phyloP scores from a whole-genome alignment of 1,140 invertebrate species.

The Pseudomyrmex pallidus region DNA sequence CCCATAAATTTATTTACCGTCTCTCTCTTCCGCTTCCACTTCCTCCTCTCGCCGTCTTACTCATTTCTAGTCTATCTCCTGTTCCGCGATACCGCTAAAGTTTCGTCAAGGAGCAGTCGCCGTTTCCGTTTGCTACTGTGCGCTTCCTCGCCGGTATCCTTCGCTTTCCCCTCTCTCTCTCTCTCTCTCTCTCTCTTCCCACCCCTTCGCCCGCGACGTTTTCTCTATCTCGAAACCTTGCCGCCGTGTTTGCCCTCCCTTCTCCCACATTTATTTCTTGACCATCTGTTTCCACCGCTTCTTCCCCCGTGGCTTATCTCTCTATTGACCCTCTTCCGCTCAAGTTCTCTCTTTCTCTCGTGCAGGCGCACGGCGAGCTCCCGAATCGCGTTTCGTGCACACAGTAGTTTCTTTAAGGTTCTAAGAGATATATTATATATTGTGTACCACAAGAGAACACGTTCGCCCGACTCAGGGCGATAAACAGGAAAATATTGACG shows the following conservation, averaged over 20 bases:
- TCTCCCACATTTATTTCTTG: slow-evolving; percentile 42
- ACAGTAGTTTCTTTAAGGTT: slow-evolving; percentile 38
- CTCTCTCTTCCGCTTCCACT: background rate
- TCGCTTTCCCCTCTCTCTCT: slow-evolving; percentile 8
- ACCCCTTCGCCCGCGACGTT: too few species aligned
- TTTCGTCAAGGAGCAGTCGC: slow-evolving; percentile 78
- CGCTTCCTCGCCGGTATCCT: slow-evolving; percentile 45
- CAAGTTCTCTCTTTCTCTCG: background rate
- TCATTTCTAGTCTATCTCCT: slow-evolving; percentile 42
- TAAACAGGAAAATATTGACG: slow-evolving; percentile 60
- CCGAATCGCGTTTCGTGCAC: background rate
- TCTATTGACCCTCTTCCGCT: slow-evolving; percentile 30
- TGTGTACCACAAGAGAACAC: background rate
- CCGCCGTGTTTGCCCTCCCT: too few species aligned
- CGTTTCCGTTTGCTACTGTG: slow-evolving; percentile 59
- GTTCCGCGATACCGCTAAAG: slow-evolving; percentile 76
- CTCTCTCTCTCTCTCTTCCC: slow-evolving; percentile 22
- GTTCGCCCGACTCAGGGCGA: slow-evolving; percentile 17
- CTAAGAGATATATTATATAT: slow-evolving; percentile 45
- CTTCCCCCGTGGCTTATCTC: slow-evolving; percentile 52
- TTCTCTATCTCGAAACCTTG: slow-evolving; percentile 19
- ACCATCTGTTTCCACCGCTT: slow-evolving; percentile 54
- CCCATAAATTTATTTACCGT: slow-evolving; percentile 82
- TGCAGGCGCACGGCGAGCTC: background rate
- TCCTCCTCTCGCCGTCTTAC: background rate